These are phyloP conservation scores for Alloscopus bannaensis DNA, from an alignment of 2,888 invertebrate species.

Conservation along the genomic window DNA sequence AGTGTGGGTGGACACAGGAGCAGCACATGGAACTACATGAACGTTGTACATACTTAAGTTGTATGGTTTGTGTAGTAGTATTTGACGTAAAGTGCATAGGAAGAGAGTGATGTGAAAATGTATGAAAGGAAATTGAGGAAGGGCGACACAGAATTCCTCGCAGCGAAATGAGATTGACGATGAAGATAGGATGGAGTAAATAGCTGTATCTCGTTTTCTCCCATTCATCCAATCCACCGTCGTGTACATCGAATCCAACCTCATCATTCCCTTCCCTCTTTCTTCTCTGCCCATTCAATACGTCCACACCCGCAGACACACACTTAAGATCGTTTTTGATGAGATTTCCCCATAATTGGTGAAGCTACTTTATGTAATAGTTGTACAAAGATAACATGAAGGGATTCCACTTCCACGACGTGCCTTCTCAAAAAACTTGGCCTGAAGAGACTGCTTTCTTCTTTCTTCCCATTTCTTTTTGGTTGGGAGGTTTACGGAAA, in stretches of 20 bases:
- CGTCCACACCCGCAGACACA: conserved; percentile 24
- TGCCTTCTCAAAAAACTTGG: not conserved
- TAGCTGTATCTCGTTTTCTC: conserved; percentile 38
- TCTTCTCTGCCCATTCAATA: conserved; percentile 21
- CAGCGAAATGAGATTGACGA: no score
- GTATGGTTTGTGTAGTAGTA: no score
- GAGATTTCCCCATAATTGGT: conserved; percentile 71
- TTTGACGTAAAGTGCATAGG: no score
- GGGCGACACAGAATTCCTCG: no score
- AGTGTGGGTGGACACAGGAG: conserved; percentile 4
- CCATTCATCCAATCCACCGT: conserved; percentile 19
- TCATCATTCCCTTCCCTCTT: conserved; percentile 38
- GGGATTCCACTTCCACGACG: not conserved
- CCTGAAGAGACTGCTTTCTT: conserved; percentile 13
- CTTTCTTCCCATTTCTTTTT: not conserved
- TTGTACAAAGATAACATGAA: conserved; percentile 31
- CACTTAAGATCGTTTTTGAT: conserved; percentile 68
- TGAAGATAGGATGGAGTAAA: conserved; percentile 47
- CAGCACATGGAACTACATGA: no score
- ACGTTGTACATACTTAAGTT: no score
- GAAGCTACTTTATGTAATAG: conserved; percentile 43
- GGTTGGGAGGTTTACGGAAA: conserved; percentile 2
- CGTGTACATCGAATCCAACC: conserved; percentile 38
- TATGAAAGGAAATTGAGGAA: no score
- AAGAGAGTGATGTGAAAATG: no score